Base-by-base conservation (phyloP, 1,140 invertebrate genomes). In the Bombus waltoni region DNA sequence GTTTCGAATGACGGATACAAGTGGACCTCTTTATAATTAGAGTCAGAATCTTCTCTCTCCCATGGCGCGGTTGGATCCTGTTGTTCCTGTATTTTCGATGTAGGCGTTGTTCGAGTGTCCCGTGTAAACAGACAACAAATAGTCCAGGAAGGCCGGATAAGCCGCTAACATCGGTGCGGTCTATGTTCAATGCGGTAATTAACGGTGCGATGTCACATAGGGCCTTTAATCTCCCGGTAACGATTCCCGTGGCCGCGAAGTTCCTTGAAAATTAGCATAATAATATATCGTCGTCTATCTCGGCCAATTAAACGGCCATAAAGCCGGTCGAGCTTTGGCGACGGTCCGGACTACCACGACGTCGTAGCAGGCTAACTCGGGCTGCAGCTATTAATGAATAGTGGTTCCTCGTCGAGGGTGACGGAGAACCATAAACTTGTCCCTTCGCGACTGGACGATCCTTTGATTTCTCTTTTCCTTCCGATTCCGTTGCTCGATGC, bases 221-320 rank as follows among this genome's bases (percentile, higher is more conserved):
- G 83, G 78, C 79, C 87, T 87, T 91, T 91, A 91, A 91, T 90
- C 89, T 91, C 76, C 74, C 57, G 47, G 83, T 82, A 88, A 90
- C 90, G 84, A 90, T 91, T 91, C 84, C 78, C 87, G 81, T 77
- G 76, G 74, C 89, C 77, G 84, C 87, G 70, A 90, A 80, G 84
- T 91, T 90, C 87, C 90, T 90, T 86, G 88, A 87, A 91, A 93
- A 93, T 93, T 93, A 93, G 89, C 93, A 92, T 93, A 92, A 93
- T 91, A 92, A 91, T 93, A 88, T 91, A 90, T 88, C 84, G 89
- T 91, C 91, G 92, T 88, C 89, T 91, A 90, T 93, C 89, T 90
- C 90, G 89, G 86, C 89, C 92, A 93, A 93, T 93, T 93, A 93
- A 93, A 93, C 72, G 90, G 91, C 87, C 91, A 93, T 93, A 93